A percentile compares a stretch with the other conserved stretches of the same genome.
phyloP scores from a whole-genome alignment of 2,113 vertebrate species.

The Sylvilagus bachmani region DNA sequence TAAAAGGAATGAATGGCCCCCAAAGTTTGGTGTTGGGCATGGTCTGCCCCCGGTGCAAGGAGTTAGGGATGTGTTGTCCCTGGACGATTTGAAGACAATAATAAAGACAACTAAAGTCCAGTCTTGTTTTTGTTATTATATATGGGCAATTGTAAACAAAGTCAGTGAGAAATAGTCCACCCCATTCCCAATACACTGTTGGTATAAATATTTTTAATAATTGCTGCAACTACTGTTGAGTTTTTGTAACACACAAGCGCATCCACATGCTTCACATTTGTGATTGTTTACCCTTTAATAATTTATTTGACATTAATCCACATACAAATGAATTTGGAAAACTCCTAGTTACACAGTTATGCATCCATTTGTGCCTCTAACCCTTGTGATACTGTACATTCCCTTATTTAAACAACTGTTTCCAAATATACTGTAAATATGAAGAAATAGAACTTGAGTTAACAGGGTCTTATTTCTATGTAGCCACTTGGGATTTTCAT shows the following conservation, averaged over 20 bases:
- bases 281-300: not conserved
- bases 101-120: not conserved
- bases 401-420: not conserved
- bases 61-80: not conserved
- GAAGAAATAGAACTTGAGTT: not conserved
- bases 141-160: not conserved
- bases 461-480: not conserved
- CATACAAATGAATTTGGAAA: conserved; percentile 24
- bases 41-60: not conserved
- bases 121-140: not conserved
- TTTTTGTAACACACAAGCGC: not conserved
- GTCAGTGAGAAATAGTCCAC: not conserved
- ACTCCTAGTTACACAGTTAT: not conserved
- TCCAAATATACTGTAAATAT: not conserved
- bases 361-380: not conserved
- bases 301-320: not conserved
- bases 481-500: not conserved
- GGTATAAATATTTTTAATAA: conserved; percentile 27
- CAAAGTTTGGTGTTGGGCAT: too few relatives aligned
- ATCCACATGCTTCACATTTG: not conserved
- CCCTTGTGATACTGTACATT: not conserved
- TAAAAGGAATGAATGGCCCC: not conserved
- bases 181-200: not conserved
- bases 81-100: not conserved
- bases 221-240: not conserved